Evolutionary conservation across 2,797 vertebrate genomes (phyloP).

Genomic region (Melopsittacus undulatus): DNA sequence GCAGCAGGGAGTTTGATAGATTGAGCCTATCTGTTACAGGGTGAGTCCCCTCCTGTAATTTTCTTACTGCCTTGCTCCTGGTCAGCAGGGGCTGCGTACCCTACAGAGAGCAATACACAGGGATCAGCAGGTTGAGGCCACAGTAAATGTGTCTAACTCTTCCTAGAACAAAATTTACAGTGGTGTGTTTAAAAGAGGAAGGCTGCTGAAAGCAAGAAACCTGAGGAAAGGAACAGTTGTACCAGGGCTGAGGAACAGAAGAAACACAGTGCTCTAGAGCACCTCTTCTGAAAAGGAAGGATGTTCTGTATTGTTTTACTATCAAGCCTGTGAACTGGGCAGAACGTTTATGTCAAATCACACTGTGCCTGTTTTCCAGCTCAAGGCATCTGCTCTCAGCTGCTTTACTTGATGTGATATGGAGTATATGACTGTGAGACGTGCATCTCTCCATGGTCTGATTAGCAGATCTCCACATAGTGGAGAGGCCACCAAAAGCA

Average conservation of each 20-base stretch:
- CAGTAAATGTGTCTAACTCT: background rate
- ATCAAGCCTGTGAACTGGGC: background rate
- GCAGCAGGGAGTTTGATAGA: background rate
- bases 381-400: background rate
- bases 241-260: background rate
- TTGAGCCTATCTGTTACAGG: background rate
- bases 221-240: background rate
- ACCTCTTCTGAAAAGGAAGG: background rate
- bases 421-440: rapidly evolving
- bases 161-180: background rate
- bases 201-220: background rate
- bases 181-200: background rate
- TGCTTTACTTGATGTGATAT: background rate
- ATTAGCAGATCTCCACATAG: background rate
- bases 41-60: background rate
- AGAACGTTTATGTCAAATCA: background rate
- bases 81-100: background rate
- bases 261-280: background rate
- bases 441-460: rapidly evolving
- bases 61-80: background rate
- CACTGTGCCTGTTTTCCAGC: background rate
- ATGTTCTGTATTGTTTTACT: background rate
- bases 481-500: background rate
- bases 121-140: background rate
- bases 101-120: background rate